phyloP scores from a whole-genome alignment of 2,113 vertebrate genomes.

The Zosterops japonicus region DNA sequence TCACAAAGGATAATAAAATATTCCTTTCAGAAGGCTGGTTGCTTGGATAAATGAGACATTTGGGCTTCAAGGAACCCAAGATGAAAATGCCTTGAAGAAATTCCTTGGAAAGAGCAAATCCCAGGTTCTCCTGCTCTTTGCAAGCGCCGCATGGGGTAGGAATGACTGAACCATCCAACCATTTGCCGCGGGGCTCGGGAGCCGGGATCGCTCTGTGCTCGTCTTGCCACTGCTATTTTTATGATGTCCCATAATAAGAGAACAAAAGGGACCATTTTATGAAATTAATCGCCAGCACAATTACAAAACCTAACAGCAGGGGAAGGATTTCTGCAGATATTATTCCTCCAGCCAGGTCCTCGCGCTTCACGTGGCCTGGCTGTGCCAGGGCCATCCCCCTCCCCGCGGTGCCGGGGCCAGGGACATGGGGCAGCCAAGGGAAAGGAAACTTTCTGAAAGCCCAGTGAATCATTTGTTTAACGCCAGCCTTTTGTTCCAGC shows the following conservation, averaged over 20 bases:
- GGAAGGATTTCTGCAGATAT: not conserved
- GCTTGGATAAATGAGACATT: constrained; percentile 18
- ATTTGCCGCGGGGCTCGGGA: not conserved
- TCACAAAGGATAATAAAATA: constrained; percentile 66
- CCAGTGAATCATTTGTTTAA: not conserved
- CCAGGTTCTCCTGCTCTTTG: constrained; percentile 56
- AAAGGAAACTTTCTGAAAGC: not conserved
- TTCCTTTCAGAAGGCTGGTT: constrained; percentile 31
- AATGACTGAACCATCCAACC: constrained; percentile 52
- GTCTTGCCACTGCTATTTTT: constrained; percentile 61
- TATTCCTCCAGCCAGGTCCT: constrained; percentile 11
- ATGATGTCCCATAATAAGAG: constrained; percentile 50
- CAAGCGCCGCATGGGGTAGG: not conserved
- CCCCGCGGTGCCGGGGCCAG: rapidly evolving
- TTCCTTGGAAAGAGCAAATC: constrained; percentile 67
- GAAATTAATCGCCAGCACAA: constrained; percentile 53
- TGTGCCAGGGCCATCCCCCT: not conserved
- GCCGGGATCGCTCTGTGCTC: constrained; percentile 47
- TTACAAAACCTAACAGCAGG: constrained; percentile 25
- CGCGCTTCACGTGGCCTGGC: not conserved
- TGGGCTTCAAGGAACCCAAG: constrained; percentile 57
- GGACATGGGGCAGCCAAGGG: not conserved
- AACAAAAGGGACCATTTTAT: constrained; percentile 58
- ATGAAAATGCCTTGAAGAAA: constrained; percentile 54
- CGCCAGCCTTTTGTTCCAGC: not conserved